Base-by-base conservation (phyloP, 2,113 vertebrate genomes). In the Podilymbus podiceps region DNA sequence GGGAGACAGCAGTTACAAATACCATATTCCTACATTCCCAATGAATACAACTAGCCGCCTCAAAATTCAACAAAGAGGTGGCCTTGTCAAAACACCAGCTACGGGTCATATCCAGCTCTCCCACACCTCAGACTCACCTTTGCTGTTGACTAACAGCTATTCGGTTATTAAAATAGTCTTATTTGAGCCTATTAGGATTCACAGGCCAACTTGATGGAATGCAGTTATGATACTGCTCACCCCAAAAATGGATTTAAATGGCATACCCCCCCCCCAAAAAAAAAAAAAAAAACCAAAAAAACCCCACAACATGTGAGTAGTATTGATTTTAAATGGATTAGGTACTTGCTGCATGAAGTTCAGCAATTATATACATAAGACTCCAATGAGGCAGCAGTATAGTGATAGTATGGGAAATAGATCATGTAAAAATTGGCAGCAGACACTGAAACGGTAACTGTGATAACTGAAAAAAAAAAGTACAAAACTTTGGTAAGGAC, bases 331-430 rank as follows among this genome's bases (percentile, higher is more conserved):
- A 56, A 9, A 64, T 1, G 9, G 58, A 46, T 73, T 52, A 59
- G 30, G 30, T 28, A 55, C 15, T 12, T 40, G 35, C 24, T 58
- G 15, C 40, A 46, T 31, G 9, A 84, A 62, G 3, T 47, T 46
- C 53, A 15, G 17, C 60, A 85, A 55, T 19, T 20, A 40, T 1
- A 0, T 20, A 40, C 1, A 0, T 20, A 19, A 8, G 12, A 72
- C 47, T 82, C 44, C 4, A 2, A 49, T 78, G 27, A 35, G 6
- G 44, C 25, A 75, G 44, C 38, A 59, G 15, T 21, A 38, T 18
- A 38, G 23, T 7, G 47, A 35, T 0, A 52, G 16, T 2, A 64
- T 0, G 9, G 21, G 8, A 47, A 88, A 52, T 1, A 30, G 27
- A 64, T 35, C 18, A 15, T 3, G 5, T 9, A 21, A 73, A 50